Percentiles rank a stretch among this genome's conserved stretches.
These are phyloP conservation scores for Bovichtus variegatus DNA, from an alignment of 2,797 vertebrate genomes.

Conservation along the genomic window DNA sequence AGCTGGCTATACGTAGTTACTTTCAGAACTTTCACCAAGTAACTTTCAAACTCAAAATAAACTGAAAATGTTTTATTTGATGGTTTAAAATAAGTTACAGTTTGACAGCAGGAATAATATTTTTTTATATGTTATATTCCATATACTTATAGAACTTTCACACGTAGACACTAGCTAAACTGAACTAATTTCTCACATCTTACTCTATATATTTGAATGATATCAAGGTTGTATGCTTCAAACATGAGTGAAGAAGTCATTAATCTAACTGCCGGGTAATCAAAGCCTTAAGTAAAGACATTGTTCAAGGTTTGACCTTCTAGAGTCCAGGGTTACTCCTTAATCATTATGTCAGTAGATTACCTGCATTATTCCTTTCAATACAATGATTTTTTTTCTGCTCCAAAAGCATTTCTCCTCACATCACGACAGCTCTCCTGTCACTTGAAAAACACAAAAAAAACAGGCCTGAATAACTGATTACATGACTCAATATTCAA, in stretches of 20 bases:
- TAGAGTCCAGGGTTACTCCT: conserved; percentile 19
- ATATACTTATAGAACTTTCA: neutral
- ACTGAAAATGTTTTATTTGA: no score
- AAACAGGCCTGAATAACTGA: conserved; percentile 36
- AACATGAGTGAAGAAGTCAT: conserved; percentile 4
- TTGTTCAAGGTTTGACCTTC: conserved; percentile 55
- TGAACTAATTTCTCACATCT: neutral
- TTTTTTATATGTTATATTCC: neutral
- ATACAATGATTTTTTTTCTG: conserved; percentile 8
- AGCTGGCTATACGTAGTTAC: neutral
- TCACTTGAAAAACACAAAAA: conserved; percentile 26
- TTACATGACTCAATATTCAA: conserved; percentile 57
- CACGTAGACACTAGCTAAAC: neutral
- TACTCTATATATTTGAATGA: neutral
- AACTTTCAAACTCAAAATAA: no score
- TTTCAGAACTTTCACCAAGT: no score
- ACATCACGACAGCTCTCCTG: conserved; percentile 28
- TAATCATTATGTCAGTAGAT: conserved; percentile 60
- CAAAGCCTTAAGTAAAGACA: conserved; percentile 39
- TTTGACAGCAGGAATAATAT: neutral
- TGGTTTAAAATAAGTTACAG: neutral
- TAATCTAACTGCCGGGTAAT: conserved; percentile 37
- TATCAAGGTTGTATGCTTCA: conserved; percentile 3
- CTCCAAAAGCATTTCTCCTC: conserved; percentile 29
- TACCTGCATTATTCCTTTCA: conserved; percentile 39